These are phyloP conservation scores for Nannoperca obscura DNA, from an alignment of 2,797 vertebrate species.

Conservation along the genomic window DNA sequence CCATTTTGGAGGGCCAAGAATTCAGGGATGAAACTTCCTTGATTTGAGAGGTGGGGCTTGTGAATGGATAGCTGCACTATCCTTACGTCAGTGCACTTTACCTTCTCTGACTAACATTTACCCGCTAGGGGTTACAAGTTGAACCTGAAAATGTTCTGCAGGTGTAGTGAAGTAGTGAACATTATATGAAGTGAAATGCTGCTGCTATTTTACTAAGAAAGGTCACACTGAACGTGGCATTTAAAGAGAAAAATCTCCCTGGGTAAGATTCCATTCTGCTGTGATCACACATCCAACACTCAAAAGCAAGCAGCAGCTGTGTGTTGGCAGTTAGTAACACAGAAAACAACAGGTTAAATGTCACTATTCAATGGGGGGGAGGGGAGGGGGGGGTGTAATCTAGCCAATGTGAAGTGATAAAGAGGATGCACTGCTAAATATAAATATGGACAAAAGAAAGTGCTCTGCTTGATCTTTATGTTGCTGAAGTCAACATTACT, in stretches of 20 bases:
- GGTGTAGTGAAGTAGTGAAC: constrained; percentile 4
- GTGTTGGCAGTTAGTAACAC: neutral
- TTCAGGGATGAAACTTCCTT: constrained; percentile 64
- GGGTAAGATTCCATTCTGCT: constrained; percentile 14
- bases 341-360: constrained; percentile 13
- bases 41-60: constrained; percentile 50
- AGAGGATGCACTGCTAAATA: neutral
- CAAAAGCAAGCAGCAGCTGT: constrained; percentile 4
- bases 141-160: constrained; percentile 32
- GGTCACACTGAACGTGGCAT: constrained; percentile 29
- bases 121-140: constrained; percentile 13
- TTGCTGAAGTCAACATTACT: neutral
- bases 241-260: constrained; percentile 18
- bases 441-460: neutral
- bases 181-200: constrained; percentile 11
- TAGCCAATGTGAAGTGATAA: neutral
- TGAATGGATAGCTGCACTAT: constrained; percentile 32
- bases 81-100: constrained; percentile 48
- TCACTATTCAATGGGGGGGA: constrained; percentile 6
- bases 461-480: neutral
- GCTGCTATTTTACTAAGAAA: constrained; percentile 43
- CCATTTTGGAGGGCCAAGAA: constrained; percentile 63
- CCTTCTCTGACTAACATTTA: constrained; percentile 48
- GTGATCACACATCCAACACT: neutral
- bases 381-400: neutral